These are phyloP conservation scores for Drosophila anomelani DNA, from an alignment of 2,888 invertebrate genomes.

Conservation along the genomic window DNA sequence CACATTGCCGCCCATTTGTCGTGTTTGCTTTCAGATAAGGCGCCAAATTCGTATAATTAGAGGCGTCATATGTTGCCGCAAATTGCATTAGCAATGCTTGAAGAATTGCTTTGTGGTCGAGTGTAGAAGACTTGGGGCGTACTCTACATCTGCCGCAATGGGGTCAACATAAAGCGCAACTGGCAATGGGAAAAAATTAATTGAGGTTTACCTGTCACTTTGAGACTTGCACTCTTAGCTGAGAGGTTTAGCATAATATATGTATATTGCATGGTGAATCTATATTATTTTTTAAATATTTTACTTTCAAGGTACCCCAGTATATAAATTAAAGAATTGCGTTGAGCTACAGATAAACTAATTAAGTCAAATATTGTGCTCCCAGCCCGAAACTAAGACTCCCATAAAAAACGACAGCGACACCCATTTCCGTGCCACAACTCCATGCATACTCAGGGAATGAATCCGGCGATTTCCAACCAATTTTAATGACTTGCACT, in stretches of 20 bases:
- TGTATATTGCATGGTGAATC: no score
- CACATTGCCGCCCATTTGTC: conserved; percentile 69
- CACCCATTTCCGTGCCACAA: conserved; percentile 29
- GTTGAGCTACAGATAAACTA: background rate
- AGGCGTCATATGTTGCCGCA: conserved; percentile 68
- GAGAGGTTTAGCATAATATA: no score
- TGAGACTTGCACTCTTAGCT: no score
- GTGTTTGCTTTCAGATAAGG: conserved; percentile 73
- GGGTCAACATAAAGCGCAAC: background rate
- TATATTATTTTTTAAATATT: background rate
- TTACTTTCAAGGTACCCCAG: background rate
- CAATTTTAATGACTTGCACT: conserved; percentile 65
- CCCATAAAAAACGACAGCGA: conserved; percentile 4
- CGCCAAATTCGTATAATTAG: conserved; percentile 77
- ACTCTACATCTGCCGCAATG: conserved; percentile 10
- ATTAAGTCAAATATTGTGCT: conserved; percentile 9
- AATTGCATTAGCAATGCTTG: conserved; percentile 61
- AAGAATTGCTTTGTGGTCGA: conserved; percentile 20
- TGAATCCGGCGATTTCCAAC: conserved; percentile 38
- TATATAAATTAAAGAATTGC: background rate
- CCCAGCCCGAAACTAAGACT: background rate
- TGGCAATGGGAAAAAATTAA: background rate
- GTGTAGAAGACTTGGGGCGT: background rate
- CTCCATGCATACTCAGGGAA: conserved; percentile 1
- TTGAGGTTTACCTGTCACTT: background rate